Base-by-base conservation (phyloP, 2,113 vertebrate genomes). In the Hemiscyllium ocellatum region DNA sequence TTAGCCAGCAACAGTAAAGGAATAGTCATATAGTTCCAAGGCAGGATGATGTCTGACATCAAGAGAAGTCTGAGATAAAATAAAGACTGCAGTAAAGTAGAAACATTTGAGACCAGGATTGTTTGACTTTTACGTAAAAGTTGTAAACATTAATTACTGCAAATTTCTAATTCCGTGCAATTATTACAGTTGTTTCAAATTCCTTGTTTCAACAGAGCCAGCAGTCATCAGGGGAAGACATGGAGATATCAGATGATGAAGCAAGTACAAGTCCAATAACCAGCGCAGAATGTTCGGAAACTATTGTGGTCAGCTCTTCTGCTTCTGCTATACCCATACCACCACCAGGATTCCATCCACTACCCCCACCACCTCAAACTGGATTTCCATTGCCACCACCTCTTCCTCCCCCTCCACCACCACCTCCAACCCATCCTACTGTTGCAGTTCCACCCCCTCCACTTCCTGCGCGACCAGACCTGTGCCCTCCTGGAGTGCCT, bases 241-340 rank as follows among this genome's bases (percentile, higher is more conserved):
- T 99, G 99, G 99, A 99, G 96, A 99, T 99, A 97, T 99, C 99
- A 0, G 99, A 99, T 0, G 99, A 99, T 0, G 99, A 99, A 97
- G 98, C 99, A 98, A 98, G 98, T 1, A 97, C 98, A 0, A 98
- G 99, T 0, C 98, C 99, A 0, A 98, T 98, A 97, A 97, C 97
- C 96, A 97, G 98, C 0, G 98, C 98, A 0, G 99, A 99, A n/a
- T 99, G 98, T 97, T 97, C 97, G 96, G 99, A 99, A 97, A 98
- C 98, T 97, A 99, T 99, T 8, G 98, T 99, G 89, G 98, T 99
- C 91, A 98, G 99, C 97, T 98, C 99, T 0, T 98, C 98, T 0
- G 97, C 97, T 29, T 98, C 98, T 0, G 97, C 97, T 1, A 98
- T 99, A 22, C 89, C 98, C 2, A 97, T 99, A 95, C 98, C 98